Base-by-base conservation (phyloP, 2,113 vertebrate genomes). In the Rattus rattus region DNA sequence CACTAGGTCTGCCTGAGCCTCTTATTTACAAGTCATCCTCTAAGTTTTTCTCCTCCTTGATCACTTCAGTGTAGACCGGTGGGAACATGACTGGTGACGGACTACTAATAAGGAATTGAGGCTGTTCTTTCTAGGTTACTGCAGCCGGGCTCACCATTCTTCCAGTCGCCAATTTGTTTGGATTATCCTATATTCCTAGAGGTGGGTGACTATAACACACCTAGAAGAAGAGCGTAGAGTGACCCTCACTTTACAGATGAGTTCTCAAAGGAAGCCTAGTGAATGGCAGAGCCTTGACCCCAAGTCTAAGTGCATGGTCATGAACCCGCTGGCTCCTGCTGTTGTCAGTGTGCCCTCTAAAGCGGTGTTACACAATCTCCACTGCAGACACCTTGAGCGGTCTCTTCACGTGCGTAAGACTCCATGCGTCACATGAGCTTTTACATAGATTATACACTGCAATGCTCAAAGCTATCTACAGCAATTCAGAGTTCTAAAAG, bases 21-120 rank as follows among this genome's bases (percentile, higher is more conserved):
- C 47, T 94, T 90, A n/a, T 63, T 93, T 97, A 9, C 85, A 67
- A 79, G 77, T 10, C 89, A 33, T 93, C 88, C 13, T 94, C 61
- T 43, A 85, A 43, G 33, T 39, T 75, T 88, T 90, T 88, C 20
- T 24, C 47, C 26, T 59, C 17, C 47, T 49, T 59, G 72, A 39
- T 86, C 81, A 65, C 85, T 92, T 72, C 73, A 75, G 12, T 70
- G 4, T 92, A 17, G 26, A 95, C 33, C 77, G 39, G 33, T 95
- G 47, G 36, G 26, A 92, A 79, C 28, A 79, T 93, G 75, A 36
- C 52, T 94, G 36, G 19, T 39, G 79, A 36, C 83, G 65, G 65
- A 69, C 72, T 69, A 24, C 56, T 94, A 72, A 39, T 90, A 89
- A 94, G 36, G 28, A 83, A 67, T 52, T 52, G 92, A 86, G 20